Percentiles rank a stretch among this genome's conserved stretches.
phyloP scores from a whole-genome alignment of 1,140 invertebrate genomes.

The Drosophila nannoptera region DNA sequence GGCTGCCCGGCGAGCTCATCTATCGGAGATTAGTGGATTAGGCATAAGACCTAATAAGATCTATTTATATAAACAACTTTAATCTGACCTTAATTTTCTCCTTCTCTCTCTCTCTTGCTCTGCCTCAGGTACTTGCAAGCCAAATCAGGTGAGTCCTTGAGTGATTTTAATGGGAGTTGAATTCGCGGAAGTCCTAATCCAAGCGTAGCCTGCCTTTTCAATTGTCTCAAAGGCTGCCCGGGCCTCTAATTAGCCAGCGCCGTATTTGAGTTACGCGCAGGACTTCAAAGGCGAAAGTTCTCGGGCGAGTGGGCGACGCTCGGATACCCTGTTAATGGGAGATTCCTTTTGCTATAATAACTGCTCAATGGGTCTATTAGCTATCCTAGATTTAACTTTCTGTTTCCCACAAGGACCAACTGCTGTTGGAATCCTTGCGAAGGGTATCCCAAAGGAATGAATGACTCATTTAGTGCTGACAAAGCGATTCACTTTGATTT shows the following conservation, averaged over 20 bases:
- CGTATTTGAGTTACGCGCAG: slow-evolving; percentile 37
- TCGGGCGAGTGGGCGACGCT: background rate
- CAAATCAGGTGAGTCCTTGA: slow-evolving; percentile 53
- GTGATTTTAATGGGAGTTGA: background rate
- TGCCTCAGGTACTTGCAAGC: slow-evolving; percentile 43
- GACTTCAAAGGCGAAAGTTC: slow-evolving; percentile 39
- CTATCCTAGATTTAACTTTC: too few relatives aligned
- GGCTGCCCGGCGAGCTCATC: too few relatives aligned
- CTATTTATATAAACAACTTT: background rate
- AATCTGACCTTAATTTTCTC: slow-evolving; percentile 10
- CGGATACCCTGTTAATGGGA: background rate
- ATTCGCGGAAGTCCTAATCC: slow-evolving; percentile 13
- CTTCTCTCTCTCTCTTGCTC: slow-evolving; percentile 2
- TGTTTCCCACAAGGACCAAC: too few relatives aligned
- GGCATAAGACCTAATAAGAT: background rate
- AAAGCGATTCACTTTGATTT: slow-evolving; percentile 54
- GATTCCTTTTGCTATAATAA: too few relatives aligned
- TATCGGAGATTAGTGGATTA: background rate
- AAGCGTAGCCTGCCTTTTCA: slow-evolving; percentile 12
- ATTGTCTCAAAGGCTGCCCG: slow-evolving; percentile 14
- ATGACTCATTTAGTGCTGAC: slow-evolving; percentile 60
- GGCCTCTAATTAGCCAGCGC: slow-evolving; percentile 41
- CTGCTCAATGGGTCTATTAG: too few relatives aligned
- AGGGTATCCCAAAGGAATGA: slow-evolving; percentile 18
- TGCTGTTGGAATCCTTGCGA: too few relatives aligned